Evolutionary conservation across 1,140 invertebrate species (phyloP).

Genomic region (Chelonus insularis): DNA sequence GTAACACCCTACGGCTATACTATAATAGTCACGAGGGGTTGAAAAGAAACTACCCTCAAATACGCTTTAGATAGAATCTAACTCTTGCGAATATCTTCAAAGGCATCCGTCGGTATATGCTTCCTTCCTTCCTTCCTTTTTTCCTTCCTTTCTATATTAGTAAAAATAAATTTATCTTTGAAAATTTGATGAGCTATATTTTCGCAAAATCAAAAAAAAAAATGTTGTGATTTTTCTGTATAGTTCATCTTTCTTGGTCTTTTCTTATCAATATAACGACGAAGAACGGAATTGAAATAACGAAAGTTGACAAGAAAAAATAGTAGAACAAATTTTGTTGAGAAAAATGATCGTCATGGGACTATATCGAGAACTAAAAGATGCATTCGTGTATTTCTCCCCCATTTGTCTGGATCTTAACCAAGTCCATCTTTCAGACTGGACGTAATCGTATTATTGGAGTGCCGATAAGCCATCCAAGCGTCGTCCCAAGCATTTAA

Average conservation of each 20-base stretch:
- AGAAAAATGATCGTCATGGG: slow-evolving; percentile 17
- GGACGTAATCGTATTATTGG: slow-evolving; percentile 30
- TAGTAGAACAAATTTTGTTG: not conserved
- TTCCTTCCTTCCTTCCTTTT: slow-evolving; percentile 2
- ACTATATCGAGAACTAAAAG: not conserved
- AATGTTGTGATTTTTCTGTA: no score
- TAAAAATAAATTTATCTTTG: slow-evolving; percentile 4
- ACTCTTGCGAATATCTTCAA: slow-evolving; percentile 34
- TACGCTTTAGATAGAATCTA: slow-evolving; percentile 28
- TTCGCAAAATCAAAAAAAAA: no score
- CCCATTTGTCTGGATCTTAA: slow-evolving; percentile 26
- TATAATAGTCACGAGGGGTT: slow-evolving; percentile 53
- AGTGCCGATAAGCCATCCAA: slow-evolving; percentile 33
- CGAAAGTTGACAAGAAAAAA: not conserved
- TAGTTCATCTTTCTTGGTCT: no score
- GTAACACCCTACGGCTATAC: slow-evolving; percentile 52
- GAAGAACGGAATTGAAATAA: not conserved
- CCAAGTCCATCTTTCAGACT: slow-evolving; percentile 23
- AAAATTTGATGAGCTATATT: no score
- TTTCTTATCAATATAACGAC: no score
- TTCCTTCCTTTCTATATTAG: slow-evolving; percentile 17
- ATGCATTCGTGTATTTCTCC: slow-evolving; percentile 15
- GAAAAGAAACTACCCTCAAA: slow-evolving; percentile 29
- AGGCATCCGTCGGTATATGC: slow-evolving; percentile 19
- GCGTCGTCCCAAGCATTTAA: slow-evolving; percentile 24